phyloP scores from a whole-genome alignment of 2,797 vertebrate genomes.

The Girardinus metallicus region DNA sequence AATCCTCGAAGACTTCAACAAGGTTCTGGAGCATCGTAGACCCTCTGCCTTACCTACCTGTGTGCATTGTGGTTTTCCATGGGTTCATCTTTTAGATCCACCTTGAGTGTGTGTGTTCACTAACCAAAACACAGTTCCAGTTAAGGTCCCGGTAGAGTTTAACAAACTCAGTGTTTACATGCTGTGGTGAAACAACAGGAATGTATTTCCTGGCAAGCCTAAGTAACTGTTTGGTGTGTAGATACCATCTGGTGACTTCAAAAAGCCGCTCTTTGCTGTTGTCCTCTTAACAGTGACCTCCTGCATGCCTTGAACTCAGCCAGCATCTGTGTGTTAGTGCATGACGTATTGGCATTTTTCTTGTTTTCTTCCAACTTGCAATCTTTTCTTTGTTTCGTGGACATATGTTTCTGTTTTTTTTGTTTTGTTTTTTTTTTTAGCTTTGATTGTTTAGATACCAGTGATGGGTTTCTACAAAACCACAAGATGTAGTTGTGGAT shows the following conservation, averaged over 20 bases:
- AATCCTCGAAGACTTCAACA: neutral
- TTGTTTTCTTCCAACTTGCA: constrained; percentile 19
- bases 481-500: neutral
- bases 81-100: neutral
- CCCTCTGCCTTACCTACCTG: neutral
- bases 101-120: neutral
- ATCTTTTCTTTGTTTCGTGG: constrained; percentile 32
- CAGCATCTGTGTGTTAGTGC: constrained; percentile 40
- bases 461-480: neutral
- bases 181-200: neutral
- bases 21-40: neutral
- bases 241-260: neutral
- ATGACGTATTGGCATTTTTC: constrained; percentile 45
- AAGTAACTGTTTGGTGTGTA: neutral
- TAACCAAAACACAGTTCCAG: neutral
- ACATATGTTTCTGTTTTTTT: constrained; percentile 10
- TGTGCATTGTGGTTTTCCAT: neutral
- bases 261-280: neutral
- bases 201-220: neutral
- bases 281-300: neutral
- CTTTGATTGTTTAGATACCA: constrained; percentile 8
- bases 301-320: constrained; percentile 52
- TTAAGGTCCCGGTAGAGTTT: neutral
- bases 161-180: constrained; percentile 2
- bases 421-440: constrained; percentile 2